Evolutionary conservation across 53 echinoderm and acorn worm species (phyloP), one percentile per base, ranked within the genome.

Genomic region (Mesocentrotus franciscanus): DNA sequence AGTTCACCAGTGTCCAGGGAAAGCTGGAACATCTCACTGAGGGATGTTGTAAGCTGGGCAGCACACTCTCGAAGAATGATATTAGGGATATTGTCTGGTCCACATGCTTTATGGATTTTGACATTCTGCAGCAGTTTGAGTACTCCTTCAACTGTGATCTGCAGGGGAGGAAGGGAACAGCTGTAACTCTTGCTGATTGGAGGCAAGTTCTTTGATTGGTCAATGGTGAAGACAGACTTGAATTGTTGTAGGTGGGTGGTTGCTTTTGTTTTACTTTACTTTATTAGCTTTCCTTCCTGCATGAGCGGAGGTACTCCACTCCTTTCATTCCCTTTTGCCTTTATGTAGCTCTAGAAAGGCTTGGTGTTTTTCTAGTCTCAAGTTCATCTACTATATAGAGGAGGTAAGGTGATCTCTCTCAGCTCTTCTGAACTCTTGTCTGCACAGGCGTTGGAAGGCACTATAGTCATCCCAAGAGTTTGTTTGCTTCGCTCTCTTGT

Each of bases 1-100:
- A 96, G 75, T 18, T 55, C n/a, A 0, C 97, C 96, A 14, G 71
- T 71, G 1, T 55, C 68, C 27, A 96, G 42, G 0, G 96, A 96
- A 18, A 93, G 94, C 30, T 90, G 76, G 74, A 85, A 96, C 32
- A 96, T 95, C 49, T 66, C 66, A n/a, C n/a, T n/a, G n/a, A n/a
- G n/a, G n/a, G n/a, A n/a, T n/a, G n/a, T n/a, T n/a, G n/a, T n/a
- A n/a, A 1, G 93, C 22, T 15, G 94, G 90, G 27, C 32, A 35
- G 60, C 66, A 39, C 59, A 93, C 24, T 85, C 78, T 92, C 95
- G 94, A 24, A 92, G 57, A 30, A 92, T 70, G 79, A 60, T 29
- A 26, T 60, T 42, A n/a, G 95, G 91, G 60, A 95, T 84, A 57
- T 68, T 70, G 27, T 92, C 92, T 18, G 95, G 92, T 10, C 78